A percentile compares a stretch with the other conserved stretches of the same genome.
Evolutionary conservation across 1,140 invertebrate species (phyloP).

Genomic region (Drosophila carrolli): DNA sequence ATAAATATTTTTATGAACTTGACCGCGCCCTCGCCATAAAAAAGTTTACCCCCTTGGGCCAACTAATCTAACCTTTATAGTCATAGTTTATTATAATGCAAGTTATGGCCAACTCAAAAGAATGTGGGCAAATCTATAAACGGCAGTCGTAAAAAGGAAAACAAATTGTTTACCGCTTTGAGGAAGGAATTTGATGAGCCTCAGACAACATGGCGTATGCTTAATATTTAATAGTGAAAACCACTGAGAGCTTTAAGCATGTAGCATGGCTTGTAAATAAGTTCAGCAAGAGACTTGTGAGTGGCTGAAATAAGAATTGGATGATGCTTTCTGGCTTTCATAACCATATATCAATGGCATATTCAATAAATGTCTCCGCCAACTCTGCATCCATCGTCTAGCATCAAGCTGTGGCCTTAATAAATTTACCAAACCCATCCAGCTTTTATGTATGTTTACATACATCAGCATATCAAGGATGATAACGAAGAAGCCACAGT

Average conservation of each 20-base stretch:
- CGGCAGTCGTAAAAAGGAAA: conserved; percentile 44
- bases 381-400: conserved; percentile 49
- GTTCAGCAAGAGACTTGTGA: conserved; percentile 1
- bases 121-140: conserved; percentile 36
- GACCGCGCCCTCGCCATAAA: conserved; percentile 14
- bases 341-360: conserved; percentile 74
- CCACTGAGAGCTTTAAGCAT: conserved; percentile 20
- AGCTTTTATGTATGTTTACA: conserved; percentile 18
- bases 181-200: conserved; percentile 30
- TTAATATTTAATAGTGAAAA: conserved; percentile 27
- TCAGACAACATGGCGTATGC: conserved; percentile 40
- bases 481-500: conserved; percentile 26
- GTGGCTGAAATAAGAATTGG: conserved; percentile 21
- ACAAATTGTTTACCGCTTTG: conserved; percentile 57
- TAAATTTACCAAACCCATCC: conserved; percentile 58
- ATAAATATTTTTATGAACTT: conserved; percentile 34
- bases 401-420: conserved; percentile 70
- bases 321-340: conserved; percentile 47
- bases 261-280: conserved; percentile 2
- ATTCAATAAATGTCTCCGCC: conserved; percentile 69
- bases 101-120: conserved; percentile 26
- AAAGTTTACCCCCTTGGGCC: conserved; percentile 34
- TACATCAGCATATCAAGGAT: conserved; percentile 69
- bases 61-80: conserved; percentile 53
- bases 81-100: conserved; percentile 34